Evolutionary conservation across 2,797 vertebrate genomes (phyloP).

Genomic region (Dromococcyx pavoninus): DNA sequence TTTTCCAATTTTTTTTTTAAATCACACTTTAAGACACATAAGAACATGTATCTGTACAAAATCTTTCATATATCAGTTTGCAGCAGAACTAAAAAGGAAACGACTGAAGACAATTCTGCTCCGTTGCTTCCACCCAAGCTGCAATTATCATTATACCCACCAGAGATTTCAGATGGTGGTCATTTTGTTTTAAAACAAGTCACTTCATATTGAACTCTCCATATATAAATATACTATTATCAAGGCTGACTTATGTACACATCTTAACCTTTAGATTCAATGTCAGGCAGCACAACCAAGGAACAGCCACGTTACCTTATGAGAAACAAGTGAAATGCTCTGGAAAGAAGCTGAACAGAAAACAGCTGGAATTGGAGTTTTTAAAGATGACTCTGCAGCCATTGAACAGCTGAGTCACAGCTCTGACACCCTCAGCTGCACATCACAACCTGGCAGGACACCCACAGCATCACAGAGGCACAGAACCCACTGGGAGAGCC

Average conservation of each 20-base stretch:
- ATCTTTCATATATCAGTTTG: background rate
- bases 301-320: background rate
- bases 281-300: background rate
- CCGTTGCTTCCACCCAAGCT: background rate
- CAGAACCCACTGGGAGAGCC: background rate
- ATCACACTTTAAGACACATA: background rate
- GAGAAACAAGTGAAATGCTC: background rate
- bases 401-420: background rate
- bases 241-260: background rate
- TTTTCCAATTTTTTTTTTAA: background rate
- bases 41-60: background rate
- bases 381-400: background rate
- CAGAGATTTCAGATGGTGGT: background rate
- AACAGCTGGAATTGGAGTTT: accelerated
- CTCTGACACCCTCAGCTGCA: background rate
- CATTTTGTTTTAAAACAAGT: background rate
- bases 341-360: background rate
- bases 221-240: background rate
- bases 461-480: background rate
- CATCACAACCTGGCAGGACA: background rate
- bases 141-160: background rate
- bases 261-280: background rate
- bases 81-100: background rate
- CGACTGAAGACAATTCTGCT: background rate
- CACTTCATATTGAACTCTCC: background rate